Percentiles rank a stretch among this genome's conserved stretches.
Conservation (phyloP, 1,140 invertebrate genomes). For the Manduca sexta region DNA sequence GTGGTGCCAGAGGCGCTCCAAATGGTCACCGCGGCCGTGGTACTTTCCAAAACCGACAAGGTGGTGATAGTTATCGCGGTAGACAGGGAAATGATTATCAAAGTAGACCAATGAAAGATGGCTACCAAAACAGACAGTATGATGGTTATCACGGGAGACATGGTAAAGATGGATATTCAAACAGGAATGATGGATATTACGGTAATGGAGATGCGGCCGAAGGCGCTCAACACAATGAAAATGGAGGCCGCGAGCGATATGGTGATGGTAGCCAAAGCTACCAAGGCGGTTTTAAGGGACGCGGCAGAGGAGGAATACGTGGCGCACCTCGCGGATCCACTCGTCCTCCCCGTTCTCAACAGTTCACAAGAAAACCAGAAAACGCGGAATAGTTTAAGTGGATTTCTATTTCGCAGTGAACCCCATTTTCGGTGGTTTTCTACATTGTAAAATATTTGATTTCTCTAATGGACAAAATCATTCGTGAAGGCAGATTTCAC, state of each 20-base stretch:
- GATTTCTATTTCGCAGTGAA: constrained; percentile 13
- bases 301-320: constrained; percentile 47
- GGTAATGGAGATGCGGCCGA: constrained; percentile 58
- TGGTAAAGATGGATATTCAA: constrained; percentile 48
- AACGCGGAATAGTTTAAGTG: constrained; percentile 48
- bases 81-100: constrained; percentile 50
- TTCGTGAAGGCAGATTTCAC: constrained; percentile 72
- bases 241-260: constrained; percentile 47
- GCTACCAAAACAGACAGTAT: constrained; percentile 51
- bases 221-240: constrained; percentile 40
- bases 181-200: constrained; percentile 54
- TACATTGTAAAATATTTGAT: constrained; percentile 13
- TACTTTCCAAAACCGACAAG: constrained; percentile 41
- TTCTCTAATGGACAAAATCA: constrained; percentile 57
- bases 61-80: constrained; percentile 39
- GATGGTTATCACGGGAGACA: constrained; percentile 51
- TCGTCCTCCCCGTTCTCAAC: constrained; percentile 38
- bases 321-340: constrained; percentile 33
- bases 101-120: constrained; percentile 43
- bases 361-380: constrained; percentile 52
- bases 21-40: constrained; percentile 61
- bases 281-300: constrained; percentile 57
- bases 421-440: constrained; percentile 11
- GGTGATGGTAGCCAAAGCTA: constrained; percentile 45
- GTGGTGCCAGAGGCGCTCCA: constrained; percentile 36